phyloP scores from a whole-genome alignment of 2,797 vertebrate species.

The Acanthurus lineatus region DNA sequence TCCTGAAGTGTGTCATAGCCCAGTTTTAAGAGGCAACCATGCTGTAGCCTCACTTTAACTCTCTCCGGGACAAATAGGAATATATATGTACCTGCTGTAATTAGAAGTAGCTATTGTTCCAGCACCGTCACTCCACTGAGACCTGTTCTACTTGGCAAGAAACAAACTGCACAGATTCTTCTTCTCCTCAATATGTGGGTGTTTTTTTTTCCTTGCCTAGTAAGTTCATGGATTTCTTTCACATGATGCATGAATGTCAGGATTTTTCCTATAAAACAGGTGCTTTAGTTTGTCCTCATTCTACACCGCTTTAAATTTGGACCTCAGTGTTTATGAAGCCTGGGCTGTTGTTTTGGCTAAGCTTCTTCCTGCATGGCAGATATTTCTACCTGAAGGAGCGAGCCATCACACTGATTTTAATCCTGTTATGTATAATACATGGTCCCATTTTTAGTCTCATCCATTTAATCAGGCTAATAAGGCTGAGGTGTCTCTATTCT shows the following conservation, averaged over 20 bases:
- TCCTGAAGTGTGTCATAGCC: slow-evolving; percentile 37
- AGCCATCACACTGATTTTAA: slow-evolving; percentile 44
- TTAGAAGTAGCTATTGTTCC: slow-evolving; percentile 73
- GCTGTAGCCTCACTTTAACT: slow-evolving; percentile 42
- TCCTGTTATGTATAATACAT: slow-evolving; percentile 62
- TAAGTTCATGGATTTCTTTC: slow-evolving; percentile 1
- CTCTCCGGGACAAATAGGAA: slow-evolving; percentile 48
- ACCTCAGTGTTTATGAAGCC: background rate
- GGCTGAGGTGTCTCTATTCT: slow-evolving; percentile 54
- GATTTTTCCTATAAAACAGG: slow-evolving; percentile 25
- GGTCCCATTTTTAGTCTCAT: slow-evolving; percentile 63
- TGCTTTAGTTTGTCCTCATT: slow-evolving; percentile 28
- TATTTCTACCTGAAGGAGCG: slow-evolving; percentile 37
- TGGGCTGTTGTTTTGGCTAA: slow-evolving; percentile 27
- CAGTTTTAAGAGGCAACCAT: slow-evolving; percentile 47
- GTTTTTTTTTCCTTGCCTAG: slow-evolving; percentile 6
- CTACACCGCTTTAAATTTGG: slow-evolving; percentile 3
- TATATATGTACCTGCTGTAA: slow-evolving; percentile 71
- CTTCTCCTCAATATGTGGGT: slow-evolving; percentile 32
- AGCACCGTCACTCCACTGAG: slow-evolving; percentile 68
- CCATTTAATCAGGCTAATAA: slow-evolving; percentile 70
- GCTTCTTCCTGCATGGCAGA: slow-evolving; percentile 19
- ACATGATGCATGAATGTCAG: background rate
- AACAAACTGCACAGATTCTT: slow-evolving; percentile 61
- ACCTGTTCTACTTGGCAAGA: slow-evolving; percentile 74